phyloP scores from a whole-genome alignment of 64 coral and sea anemone genomes.

The Actinia tenebrosa region DNA sequence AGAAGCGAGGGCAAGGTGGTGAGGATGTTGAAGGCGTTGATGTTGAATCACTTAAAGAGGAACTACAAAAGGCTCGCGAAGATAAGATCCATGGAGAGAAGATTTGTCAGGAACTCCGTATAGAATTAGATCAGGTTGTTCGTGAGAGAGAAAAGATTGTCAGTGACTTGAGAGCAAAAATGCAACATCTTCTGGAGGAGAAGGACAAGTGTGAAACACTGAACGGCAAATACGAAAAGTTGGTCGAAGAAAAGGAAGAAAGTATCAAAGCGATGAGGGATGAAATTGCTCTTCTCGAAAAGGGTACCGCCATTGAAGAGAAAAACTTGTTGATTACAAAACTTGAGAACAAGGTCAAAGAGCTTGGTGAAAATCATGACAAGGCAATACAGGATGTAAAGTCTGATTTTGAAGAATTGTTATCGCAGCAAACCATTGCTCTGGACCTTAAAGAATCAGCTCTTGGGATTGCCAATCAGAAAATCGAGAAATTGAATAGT shows the following conservation, averaged over 20 bases:
- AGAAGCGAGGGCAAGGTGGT: conserved; percentile 36
- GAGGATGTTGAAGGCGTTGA: conserved; percentile 18
- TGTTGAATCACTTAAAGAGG: conserved; percentile 7
- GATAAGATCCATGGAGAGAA: conserved; percentile 51
- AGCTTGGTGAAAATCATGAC: background rate
- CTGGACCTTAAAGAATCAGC: background rate
- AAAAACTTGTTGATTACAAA: background rate
- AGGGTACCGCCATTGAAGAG: conserved; percentile 22
- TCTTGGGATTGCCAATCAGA: background rate
- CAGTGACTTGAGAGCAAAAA: conserved; percentile 29
- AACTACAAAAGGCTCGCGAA: conserved; percentile 39
- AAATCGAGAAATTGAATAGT: conserved; percentile 19
- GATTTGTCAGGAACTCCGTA: conserved; percentile 38
- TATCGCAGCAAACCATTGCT: background rate
- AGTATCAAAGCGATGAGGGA: conserved; percentile 1
- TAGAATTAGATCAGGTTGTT: conserved; percentile 51
- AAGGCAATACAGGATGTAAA: background rate
- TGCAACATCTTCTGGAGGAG: conserved; percentile 22
- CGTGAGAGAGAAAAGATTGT: conserved; percentile 46
- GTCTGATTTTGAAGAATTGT: background rate
- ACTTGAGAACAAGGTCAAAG: conserved; percentile 11
- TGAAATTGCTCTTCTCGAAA: conserved; percentile 4
- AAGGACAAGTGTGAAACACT: conserved; percentile 24
- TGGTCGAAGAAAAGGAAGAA: conserved; percentile 56
- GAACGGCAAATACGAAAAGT: conserved; percentile 33